Evolutionary conservation across 2,888 invertebrate species (phyloP).

Genomic region (Salticus scenicus): DNA sequence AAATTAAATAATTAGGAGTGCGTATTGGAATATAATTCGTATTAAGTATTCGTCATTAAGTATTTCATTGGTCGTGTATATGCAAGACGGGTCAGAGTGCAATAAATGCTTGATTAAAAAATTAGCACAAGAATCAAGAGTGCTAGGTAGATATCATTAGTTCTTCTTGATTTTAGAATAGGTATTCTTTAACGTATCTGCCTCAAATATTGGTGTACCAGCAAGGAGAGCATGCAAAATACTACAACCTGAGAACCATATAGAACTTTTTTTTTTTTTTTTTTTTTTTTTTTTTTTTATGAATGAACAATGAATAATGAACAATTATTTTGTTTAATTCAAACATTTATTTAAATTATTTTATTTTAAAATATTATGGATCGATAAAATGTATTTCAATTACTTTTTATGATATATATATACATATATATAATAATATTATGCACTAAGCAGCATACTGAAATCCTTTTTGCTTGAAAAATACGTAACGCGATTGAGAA

Average conservation of each 20-base stretch:
- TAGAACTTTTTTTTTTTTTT: too few species aligned
- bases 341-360: too few species aligned
- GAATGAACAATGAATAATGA: too few species aligned
- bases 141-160: constrained; percentile 84
- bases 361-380: too few species aligned
- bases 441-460: too few species aligned
- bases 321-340: too few species aligned
- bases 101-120: constrained; percentile 77
- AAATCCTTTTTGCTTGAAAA: too few species aligned
- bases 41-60: constrained; percentile 72
- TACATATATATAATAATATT: too few species aligned
- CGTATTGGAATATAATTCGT: constrained; percentile 81
- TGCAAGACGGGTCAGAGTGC: constrained; percentile 76
- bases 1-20: constrained; percentile 92
- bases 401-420: too few species aligned
- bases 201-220: constrained; percentile 98
- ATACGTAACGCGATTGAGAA: too few species aligned
- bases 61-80: constrained; percentile 77
- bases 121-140: constrained; percentile 73
- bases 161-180: constrained; percentile 95
- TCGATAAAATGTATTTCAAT: too few species aligned
- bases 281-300: too few species aligned
- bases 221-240: constrained; percentile 96
- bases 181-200: constrained; percentile 93
- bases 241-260: constrained; percentile 99